Conservation (phyloP, 2,113 vertebrate species). For the Oncorhynchus tshawytscha region DNA sequence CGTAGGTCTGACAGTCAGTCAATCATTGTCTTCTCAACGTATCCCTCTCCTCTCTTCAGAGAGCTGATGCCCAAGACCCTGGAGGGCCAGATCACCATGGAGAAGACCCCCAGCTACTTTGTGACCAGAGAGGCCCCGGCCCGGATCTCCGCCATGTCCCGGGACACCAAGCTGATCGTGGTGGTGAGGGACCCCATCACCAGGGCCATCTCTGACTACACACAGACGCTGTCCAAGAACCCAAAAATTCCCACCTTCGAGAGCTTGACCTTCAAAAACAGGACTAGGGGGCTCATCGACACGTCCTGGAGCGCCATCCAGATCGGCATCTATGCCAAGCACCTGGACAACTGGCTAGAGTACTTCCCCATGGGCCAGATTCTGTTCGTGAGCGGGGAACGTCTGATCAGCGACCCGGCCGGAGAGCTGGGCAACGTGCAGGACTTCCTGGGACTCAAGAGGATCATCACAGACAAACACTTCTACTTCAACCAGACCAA, state of each 20-base stretch:
- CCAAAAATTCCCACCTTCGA: slow-evolving; percentile 91
- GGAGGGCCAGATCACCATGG: slow-evolving; percentile 97
- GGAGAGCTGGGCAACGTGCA: slow-evolving; percentile 92
- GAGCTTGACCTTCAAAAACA: slow-evolving; percentile 92
- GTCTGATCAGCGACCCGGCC: slow-evolving; percentile 88
- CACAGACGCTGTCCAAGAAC: slow-evolving; percentile 92
- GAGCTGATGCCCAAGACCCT: slow-evolving; percentile 91
- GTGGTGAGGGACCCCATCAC: slow-evolving; percentile 93
- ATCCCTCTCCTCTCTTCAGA: slow-evolving; percentile 51
- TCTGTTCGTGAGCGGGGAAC: slow-evolving; percentile 92
- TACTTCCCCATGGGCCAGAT: slow-evolving; percentile 88
- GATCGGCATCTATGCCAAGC: slow-evolving; percentile 95
- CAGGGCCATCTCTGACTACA: slow-evolving; percentile 91
- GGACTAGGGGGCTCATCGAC: slow-evolving; percentile 90
- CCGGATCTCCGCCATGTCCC: slow-evolving; percentile 87
- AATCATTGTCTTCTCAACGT: neutral
- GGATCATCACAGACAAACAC: slow-evolving; percentile 96
- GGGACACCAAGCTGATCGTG: slow-evolving; percentile 89
- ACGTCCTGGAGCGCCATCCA: slow-evolving; percentile 94
- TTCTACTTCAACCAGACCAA: slow-evolving; percentile 99
- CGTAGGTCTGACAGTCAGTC: no score
- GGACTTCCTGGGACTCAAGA: slow-evolving; percentile 94
- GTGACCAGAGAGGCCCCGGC: slow-evolving; percentile 87
- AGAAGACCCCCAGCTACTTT: slow-evolving; percentile 96
- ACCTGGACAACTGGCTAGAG: slow-evolving; percentile 94